Conservation (phyloP, 1,140 invertebrate species). For the Artemia franciscana region DNA sequence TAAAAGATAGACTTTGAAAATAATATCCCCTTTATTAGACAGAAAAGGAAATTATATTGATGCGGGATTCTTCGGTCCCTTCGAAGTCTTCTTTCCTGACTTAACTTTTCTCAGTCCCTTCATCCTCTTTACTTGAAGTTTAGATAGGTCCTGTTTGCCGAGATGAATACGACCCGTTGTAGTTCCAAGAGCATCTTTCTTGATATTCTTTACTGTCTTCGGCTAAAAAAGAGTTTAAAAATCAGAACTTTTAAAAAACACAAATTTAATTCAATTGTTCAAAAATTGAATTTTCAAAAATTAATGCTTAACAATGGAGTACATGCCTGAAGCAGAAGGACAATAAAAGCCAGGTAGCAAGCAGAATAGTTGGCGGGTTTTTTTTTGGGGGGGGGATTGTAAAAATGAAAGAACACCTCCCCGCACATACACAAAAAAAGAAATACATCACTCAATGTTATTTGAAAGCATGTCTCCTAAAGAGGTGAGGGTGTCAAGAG, state of each 20-base stretch:
- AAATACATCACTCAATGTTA: too few species aligned
- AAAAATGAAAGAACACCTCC: too few species aligned
- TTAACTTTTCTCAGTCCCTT: conserved; percentile 45
- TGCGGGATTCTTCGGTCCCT: too few species aligned
- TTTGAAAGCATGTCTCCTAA: too few species aligned
- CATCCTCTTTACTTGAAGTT: conserved; percentile 76
- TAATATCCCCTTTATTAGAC: too few species aligned
- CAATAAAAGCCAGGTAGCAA: background rate
- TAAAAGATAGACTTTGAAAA: too few species aligned
- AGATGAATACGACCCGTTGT: conserved; percentile 79
- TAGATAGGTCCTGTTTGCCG: conserved; percentile 59
- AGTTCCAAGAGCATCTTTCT: conserved; percentile 59
- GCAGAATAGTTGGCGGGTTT: background rate
- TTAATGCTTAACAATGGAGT: background rate
- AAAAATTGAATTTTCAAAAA: background rate
- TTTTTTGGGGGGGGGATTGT: too few species aligned
- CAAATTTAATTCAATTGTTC: too few species aligned
- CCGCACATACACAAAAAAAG: too few species aligned
- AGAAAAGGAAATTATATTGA: too few species aligned
- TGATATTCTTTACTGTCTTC: conserved; percentile 75
- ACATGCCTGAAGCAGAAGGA: background rate
- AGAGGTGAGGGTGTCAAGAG: too few species aligned
- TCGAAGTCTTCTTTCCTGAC: conserved; percentile 26
- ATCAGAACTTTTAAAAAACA: conserved; percentile 4
- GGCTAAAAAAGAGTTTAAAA: conserved; percentile 23